phyloP scores from a whole-genome alignment of 2,113 vertebrate genomes.

The Apodemus speciosus region DNA sequence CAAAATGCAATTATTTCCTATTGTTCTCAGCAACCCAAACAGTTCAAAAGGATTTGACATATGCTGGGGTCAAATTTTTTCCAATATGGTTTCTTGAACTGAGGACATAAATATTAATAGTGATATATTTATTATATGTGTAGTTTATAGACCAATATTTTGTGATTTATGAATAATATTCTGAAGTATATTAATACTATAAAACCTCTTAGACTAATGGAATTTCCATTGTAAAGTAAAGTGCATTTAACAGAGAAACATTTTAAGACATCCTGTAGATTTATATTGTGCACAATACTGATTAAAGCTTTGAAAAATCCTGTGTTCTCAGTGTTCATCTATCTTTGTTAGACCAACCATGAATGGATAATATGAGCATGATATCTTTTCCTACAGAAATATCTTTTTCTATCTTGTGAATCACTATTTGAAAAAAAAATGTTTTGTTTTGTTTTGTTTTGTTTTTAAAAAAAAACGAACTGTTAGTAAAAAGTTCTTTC shows the following conservation, averaged over 20 bases:
- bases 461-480: not conserved
- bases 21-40: not conserved
- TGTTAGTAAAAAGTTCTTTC: not conserved
- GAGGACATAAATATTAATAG: slow-evolving; percentile 17
- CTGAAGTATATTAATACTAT: not conserved
- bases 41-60: not conserved
- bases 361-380: not conserved
- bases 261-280: slow-evolving; percentile 27
- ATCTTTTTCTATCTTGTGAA: not conserved
- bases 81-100: not conserved
- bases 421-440: slow-evolving; percentile 25
- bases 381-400: not conserved
- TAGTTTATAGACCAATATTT: not conserved
- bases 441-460: too few relatives aligned
- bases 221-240: slow-evolving; percentile 41
- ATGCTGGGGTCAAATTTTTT: not conserved
- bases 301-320: not conserved
- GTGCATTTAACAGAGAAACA: not conserved
- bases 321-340: not conserved
- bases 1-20: not conserved
- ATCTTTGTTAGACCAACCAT: slow-evolving; percentile 2
- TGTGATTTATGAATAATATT: not conserved
- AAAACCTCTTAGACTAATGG: slow-evolving; percentile 32
- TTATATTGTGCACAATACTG: not conserved
- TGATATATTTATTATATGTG: not conserved